Evolutionary conservation across 1,140 invertebrate genomes (phyloP).

Genomic region (Lepidurus apus): DNA sequence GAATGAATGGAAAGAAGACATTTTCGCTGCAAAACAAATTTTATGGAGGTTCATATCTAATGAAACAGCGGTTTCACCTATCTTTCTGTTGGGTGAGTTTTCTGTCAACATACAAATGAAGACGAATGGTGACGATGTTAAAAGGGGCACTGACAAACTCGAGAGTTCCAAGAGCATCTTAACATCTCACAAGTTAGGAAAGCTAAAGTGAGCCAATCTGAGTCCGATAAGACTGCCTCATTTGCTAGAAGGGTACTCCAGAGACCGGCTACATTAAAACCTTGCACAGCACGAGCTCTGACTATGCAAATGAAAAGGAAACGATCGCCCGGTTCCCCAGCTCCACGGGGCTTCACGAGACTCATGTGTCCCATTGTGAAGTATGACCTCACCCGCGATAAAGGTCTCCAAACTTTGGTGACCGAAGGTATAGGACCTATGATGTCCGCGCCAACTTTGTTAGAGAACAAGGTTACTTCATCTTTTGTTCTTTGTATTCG

Average conservation of each 20-base stretch:
- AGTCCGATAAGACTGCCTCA: constrained; percentile 11
- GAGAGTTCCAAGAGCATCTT: background rate
- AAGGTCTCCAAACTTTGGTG: too few relatives aligned
- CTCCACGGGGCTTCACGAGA: too few relatives aligned
- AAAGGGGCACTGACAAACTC: background rate
- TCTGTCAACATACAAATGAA: background rate
- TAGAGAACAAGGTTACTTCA: too few relatives aligned
- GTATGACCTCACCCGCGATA: too few relatives aligned
- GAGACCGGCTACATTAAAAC: constrained; percentile 17
- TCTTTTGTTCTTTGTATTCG: background rate
- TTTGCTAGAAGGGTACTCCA: constrained; percentile 1
- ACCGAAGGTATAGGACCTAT: too few relatives aligned
- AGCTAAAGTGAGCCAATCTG: constrained; percentile 12
- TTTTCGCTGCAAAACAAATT: background rate
- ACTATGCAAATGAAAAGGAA: background rate
- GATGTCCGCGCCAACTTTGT: too few relatives aligned
- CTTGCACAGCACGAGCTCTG: background rate
- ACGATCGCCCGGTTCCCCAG: background rate
- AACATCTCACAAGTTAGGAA: background rate
- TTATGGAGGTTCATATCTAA: too few relatives aligned
- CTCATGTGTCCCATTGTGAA: too few relatives aligned
- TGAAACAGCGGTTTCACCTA: too few relatives aligned
- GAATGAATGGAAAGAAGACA: background rate
- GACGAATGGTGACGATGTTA: background rate
- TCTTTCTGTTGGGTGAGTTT: background rate